Base-by-base conservation (phyloP, 2,888 invertebrate genomes). In the Lepidochitona cinerea region DNA sequence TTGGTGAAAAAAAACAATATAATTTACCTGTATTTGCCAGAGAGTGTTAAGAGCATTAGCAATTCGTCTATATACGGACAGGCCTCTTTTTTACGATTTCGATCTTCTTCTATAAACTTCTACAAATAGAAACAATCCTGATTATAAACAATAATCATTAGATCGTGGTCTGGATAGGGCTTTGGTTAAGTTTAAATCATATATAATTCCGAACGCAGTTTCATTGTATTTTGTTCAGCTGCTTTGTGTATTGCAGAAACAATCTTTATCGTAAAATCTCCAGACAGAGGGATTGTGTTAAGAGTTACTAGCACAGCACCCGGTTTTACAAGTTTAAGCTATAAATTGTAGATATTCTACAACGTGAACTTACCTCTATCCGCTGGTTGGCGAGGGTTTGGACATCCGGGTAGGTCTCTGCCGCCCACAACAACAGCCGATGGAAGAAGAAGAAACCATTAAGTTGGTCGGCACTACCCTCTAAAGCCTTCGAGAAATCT, bases 361-460 rank as follows among this genome's bases (percentile, higher is more conserved):
- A 41, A 41, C 49, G n/a, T 41, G 49, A n/a, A 33, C 49, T 71
- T 49, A 68, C 75, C 68, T 72, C 26, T 26, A 75, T 35, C 35
- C 37, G 65, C 29, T 74, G 26, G 26, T 75, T 74, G 14, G 75
- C 37, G 32, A 59, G 37, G 4, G 37, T 23, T 52, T 71, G 73
- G 12, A 75, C 52, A 6, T 65, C 33, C 3, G 75, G 74, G 52
- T 75, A 75, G 9, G 37, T 68, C 37, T 75, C 59, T 9, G 75
- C 35, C 29, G 74, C 73, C 75, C 75, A 75, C 35, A 75, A 68
- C 9, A 75, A 75, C 36, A 75, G 68, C 6, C 75, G 65, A 54
- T 75, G 75, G 1, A 75, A 70, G 32, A 65, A 37, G 32, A 74
- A 75, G 68, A 65, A 75, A 4, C 75, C 75, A 12, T 14, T 65